phyloP scores from a whole-genome alignment of 2,888 invertebrate species.

The Elmis aenea region DNA sequence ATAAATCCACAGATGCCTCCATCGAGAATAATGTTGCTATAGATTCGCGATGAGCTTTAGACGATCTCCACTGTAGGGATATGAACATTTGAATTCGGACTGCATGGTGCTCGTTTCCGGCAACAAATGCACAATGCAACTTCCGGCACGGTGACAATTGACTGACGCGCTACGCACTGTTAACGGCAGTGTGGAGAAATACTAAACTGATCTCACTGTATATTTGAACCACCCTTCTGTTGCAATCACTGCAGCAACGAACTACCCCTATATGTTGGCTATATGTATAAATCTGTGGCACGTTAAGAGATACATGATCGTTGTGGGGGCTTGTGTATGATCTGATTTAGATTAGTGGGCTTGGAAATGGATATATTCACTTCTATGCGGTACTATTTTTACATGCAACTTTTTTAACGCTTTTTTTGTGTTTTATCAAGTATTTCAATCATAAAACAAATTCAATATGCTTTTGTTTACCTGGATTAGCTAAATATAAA shows the following conservation, averaged over 20 bases:
- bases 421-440: too few species aligned
- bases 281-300: constrained; percentile 7
- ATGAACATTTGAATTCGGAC: constrained; percentile 32
- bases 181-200: constrained; percentile 28
- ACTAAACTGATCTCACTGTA: constrained; percentile 27
- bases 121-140: constrained; percentile 43
- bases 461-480: too few species aligned
- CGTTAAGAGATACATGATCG: constrained; percentile 29
- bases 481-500: too few species aligned
- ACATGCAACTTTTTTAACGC: background rate
- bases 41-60: too few species aligned
- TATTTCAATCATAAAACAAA: too few species aligned
- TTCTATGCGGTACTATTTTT: constrained; percentile 4
- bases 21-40: too few species aligned
- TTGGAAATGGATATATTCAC: constrained; percentile 20
- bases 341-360: constrained; percentile 32
- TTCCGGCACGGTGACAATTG: constrained; percentile 40
- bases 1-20: too few species aligned
- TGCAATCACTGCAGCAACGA: constrained; percentile 15
- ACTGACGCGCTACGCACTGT: constrained; percentile 45
- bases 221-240: constrained; percentile 12
- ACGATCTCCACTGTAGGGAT: constrained; percentile 14
- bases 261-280: constrained; percentile 7
- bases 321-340: constrained; percentile 29
- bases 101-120: constrained; percentile 46